Conservation (phyloP, 2,113 vertebrate species). For the Bufo bufo region DNA sequence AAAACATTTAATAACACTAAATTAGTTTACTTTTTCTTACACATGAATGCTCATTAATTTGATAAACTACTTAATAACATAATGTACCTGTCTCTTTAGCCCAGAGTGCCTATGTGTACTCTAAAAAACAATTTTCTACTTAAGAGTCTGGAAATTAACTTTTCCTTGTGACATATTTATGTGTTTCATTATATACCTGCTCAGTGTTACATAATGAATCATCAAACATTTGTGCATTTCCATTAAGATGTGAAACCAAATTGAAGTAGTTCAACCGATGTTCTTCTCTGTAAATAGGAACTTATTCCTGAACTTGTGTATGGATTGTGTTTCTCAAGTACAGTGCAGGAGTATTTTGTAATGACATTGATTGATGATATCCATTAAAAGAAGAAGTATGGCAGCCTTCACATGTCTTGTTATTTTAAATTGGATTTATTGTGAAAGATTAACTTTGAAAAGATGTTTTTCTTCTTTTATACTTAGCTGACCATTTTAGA, state of each 20-base stretch:
- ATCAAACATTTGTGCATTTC: constrained; percentile 26
- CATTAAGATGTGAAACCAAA: neutral
- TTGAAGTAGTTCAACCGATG: neutral
- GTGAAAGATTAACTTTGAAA: constrained; percentile 58
- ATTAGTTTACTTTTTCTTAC: neutral
- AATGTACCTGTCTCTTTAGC: neutral
- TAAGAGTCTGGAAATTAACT: neutral
- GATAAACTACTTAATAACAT: constrained; percentile 4
- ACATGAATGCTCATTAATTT: neutral
- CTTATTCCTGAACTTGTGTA: constrained; percentile 26
- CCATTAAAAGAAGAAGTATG: constrained; percentile 58
- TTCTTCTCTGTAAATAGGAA: constrained; percentile 9
- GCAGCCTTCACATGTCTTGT: constrained; percentile 58
- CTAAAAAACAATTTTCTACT: neutral
- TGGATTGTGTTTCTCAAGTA: constrained; percentile 47
- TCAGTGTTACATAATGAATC: constrained; percentile 30
- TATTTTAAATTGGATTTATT: constrained; percentile 59
- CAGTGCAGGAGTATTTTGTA: constrained; percentile 44
- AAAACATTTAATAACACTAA: neutral
- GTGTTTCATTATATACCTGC: constrained; percentile 18
- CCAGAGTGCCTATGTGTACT: neutral
- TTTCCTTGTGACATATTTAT: constrained; percentile 12
- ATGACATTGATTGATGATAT: constrained; percentile 58
- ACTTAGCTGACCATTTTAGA: constrained; percentile 19
- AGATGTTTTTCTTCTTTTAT: constrained; percentile 32